Conservation (phyloP, 2,113 vertebrate genomes). For the Danionella cerebrum region DNA sequence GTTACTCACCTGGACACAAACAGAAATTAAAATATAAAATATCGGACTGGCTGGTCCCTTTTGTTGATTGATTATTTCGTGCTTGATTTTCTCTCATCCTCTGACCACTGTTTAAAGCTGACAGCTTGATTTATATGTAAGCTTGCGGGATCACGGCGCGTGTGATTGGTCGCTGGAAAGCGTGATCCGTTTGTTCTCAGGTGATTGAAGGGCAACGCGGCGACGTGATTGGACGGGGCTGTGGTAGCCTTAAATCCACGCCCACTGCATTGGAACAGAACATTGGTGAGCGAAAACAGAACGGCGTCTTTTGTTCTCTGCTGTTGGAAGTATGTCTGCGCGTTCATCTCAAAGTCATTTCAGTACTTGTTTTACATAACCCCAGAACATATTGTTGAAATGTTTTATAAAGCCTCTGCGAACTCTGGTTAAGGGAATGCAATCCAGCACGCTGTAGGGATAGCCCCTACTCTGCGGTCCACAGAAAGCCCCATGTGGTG, state of each 20-base stretch:
- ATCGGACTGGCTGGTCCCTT: conserved; percentile 42
- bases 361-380: no score
- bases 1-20: conserved; percentile 19
- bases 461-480: no score
- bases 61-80: no score
- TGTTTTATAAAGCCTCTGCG: no score
- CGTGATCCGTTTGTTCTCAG: conserved; percentile 30
- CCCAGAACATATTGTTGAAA: no score
- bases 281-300: no score
- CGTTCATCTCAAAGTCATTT: no score
- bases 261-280: no score
- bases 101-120: neutral
- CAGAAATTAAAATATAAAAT: neutral
- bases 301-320: neutral
- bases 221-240: conserved; percentile 22
- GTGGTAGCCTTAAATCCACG: neutral
- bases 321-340: neutral
- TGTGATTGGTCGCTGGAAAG: conserved; percentile 42
- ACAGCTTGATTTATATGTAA: conserved; percentile 31
- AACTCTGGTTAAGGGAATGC: no score
- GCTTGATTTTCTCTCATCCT: conserved; percentile 31
- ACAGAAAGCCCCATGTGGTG: no score
- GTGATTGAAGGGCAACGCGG: conserved; percentile 20
- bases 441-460: no score
- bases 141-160: neutral